Evolutionary conservation across 2,888 invertebrate genomes (phyloP).

Genomic region (Stenoptilia bipunctidactyla): DNA sequence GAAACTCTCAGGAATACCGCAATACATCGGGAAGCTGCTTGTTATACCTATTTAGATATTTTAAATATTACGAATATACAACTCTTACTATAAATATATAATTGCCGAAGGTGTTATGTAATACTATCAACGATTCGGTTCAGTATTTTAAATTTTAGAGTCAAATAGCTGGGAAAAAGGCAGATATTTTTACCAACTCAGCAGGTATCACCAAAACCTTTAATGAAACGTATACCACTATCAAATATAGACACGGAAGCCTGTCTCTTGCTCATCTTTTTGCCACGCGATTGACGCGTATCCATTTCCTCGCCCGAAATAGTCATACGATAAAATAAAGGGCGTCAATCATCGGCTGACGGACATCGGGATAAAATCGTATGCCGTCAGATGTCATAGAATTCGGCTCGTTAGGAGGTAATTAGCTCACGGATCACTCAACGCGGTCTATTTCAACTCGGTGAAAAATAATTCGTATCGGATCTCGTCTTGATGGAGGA

Average conservation of each 20-base stretch:
- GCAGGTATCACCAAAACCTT: too few relatives aligned
- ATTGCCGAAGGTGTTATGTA: too few relatives aligned
- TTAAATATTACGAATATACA: too few relatives aligned
- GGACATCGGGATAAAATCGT: constrained; percentile 37
- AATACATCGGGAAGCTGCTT: too few relatives aligned
- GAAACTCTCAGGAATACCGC: too few relatives aligned
- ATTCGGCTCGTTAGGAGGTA: constrained; percentile 64
- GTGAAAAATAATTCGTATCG: constrained; percentile 43
- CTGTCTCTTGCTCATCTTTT: constrained; percentile 46
- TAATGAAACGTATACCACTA: constrained; percentile 38
- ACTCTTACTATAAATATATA: too few relatives aligned
- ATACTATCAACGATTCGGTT: too few relatives aligned
- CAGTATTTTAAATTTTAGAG: too few relatives aligned
- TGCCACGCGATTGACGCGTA: constrained; percentile 58
- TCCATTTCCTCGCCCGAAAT: constrained; percentile 62
- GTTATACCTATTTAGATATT: too few relatives aligned
- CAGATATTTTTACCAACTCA: too few relatives aligned
- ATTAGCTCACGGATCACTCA: constrained; percentile 65
- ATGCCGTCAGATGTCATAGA: constrained; percentile 52
- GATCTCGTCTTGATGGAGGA: constrained; percentile 22
- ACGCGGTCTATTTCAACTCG: constrained; percentile 46
- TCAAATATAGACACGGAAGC: constrained; percentile 55
- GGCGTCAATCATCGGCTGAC: constrained; percentile 49
- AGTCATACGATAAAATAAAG: constrained; percentile 62
- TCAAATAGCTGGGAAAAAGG: too few relatives aligned